Conservation (phyloP, 37 sponge, comb jelly and placozoan species). For the Bolinopsis microptera region DNA sequence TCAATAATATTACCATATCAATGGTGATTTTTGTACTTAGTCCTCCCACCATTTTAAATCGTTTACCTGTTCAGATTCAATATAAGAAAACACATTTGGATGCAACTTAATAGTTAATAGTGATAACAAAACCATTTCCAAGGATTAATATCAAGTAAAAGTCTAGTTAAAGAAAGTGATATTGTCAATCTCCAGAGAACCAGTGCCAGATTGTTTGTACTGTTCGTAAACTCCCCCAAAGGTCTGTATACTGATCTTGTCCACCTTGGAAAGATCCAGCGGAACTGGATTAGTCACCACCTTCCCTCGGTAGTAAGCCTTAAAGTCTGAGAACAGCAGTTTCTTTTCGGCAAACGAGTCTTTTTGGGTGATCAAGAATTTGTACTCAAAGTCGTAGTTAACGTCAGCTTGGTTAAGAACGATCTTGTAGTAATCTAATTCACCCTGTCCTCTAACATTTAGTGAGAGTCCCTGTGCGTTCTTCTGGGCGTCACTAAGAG, state of each 20-base stretch:
- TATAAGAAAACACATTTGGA: no score
- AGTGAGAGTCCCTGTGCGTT: not conserved
- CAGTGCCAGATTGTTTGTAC: not conserved
- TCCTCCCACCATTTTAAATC: no score
- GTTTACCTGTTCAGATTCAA: no score
- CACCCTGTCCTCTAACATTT: not conserved
- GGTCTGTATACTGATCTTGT: not conserved
- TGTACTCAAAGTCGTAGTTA: not conserved
- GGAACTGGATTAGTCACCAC: not conserved
- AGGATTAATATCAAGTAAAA: not conserved
- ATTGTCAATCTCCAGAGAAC: not conserved
- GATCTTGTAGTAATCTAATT: not conserved
- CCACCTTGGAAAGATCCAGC: not conserved
- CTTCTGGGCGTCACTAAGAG: not conserved
- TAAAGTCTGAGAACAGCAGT: not conserved
- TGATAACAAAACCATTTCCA: not conserved
- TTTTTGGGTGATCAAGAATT: not conserved
- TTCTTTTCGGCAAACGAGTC: not conserved
- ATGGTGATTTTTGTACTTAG: no score
- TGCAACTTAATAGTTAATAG: no score
- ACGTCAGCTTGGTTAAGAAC: not conserved
- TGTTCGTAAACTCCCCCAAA: conserved; percentile 13
- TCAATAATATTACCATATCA: no score
- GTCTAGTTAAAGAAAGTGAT: not conserved
- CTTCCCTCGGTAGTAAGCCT: not conserved